Evolutionary conservation across 2,888 invertebrate species (phyloP).

Genomic region (Leptarthrus brevirostris): DNA sequence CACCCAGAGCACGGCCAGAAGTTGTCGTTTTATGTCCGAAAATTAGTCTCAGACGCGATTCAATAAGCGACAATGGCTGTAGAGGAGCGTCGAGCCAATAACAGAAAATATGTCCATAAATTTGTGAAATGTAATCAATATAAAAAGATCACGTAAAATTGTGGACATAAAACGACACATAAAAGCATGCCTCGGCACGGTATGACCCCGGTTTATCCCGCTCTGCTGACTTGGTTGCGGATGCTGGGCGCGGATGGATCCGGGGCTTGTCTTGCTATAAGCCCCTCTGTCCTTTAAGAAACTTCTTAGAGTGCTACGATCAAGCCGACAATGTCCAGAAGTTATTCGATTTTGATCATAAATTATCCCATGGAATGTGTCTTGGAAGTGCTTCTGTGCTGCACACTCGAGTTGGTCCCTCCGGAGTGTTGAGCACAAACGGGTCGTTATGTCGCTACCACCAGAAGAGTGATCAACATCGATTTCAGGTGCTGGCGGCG

Average conservation of each 20-base stretch:
- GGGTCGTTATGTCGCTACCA: too few relatives aligned
- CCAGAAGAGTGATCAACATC: neutral
- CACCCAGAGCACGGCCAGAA: neutral
- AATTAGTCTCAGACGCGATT: constrained; percentile 50
- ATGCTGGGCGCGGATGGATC: neutral
- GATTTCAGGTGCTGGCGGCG: constrained; percentile 11
- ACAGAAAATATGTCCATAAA: constrained; percentile 31
- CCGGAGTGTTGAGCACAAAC: constrained; percentile 17
- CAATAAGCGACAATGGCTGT: constrained; percentile 35
- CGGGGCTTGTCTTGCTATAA: neutral
- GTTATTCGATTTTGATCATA: constrained; percentile 29
- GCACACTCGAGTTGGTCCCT: neutral
- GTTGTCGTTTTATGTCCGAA: constrained; percentile 50
- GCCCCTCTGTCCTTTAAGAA: neutral
- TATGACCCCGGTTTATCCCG: too few relatives aligned
- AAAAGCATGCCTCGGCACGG: constrained; percentile 7
- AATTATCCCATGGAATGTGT: constrained; percentile 50
- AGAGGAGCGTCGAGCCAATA: constrained; percentile 10
- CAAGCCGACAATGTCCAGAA: constrained; percentile 31
- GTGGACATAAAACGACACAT: constrained; percentile 19
- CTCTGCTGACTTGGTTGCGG: too few relatives aligned
- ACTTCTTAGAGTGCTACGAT: constrained; percentile 3
- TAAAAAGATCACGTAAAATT: constrained; percentile 7
- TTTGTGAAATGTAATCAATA: constrained; percentile 34
- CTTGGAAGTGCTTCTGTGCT: constrained; percentile 48